Evolutionary conservation across 2,797 vertebrate species (phyloP).

Genomic region (Halcyon chelicuti): DNA sequence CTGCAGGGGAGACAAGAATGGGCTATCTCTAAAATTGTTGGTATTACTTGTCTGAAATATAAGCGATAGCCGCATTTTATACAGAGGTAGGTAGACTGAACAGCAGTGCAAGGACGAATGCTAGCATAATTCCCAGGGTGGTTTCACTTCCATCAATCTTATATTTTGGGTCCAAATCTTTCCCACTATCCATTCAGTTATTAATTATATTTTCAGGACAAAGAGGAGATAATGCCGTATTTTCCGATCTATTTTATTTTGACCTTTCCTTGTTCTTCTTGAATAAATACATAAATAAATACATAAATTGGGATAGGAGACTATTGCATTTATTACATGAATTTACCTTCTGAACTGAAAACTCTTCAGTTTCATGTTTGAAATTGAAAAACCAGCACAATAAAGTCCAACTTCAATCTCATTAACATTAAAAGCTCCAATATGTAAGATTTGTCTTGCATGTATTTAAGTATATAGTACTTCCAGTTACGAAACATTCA

Average conservation of each 20-base stretch:
- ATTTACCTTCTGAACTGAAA: not conserved
- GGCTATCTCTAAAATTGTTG: not conserved
- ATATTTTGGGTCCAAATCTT: not conserved
- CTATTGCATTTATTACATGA: not conserved
- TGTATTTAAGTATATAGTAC: not conserved
- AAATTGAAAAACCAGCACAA: not conserved
- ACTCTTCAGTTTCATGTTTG: not conserved
- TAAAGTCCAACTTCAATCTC: not conserved
- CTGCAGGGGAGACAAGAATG: not conserved
- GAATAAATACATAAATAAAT: no score
- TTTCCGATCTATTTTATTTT: not conserved
- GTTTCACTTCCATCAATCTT: not conserved
- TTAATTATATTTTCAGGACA: not conserved
- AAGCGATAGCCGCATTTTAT: not conserved
- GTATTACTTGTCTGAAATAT: not conserved
- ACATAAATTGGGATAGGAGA: not conserved
- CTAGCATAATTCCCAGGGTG: not conserved
- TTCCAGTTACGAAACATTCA: not conserved
- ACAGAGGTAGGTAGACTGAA: not conserved
- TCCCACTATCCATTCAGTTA: not conserved
- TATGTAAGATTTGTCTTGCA: not conserved
- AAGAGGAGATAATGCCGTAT: not conserved
- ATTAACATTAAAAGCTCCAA: not conserved
- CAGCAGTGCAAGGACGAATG: not conserved
- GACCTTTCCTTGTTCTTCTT: not conserved